These are phyloP conservation scores for Diorhabda elongata DNA, from an alignment of 1,140 invertebrate genomes.

Conservation along the genomic window DNA sequence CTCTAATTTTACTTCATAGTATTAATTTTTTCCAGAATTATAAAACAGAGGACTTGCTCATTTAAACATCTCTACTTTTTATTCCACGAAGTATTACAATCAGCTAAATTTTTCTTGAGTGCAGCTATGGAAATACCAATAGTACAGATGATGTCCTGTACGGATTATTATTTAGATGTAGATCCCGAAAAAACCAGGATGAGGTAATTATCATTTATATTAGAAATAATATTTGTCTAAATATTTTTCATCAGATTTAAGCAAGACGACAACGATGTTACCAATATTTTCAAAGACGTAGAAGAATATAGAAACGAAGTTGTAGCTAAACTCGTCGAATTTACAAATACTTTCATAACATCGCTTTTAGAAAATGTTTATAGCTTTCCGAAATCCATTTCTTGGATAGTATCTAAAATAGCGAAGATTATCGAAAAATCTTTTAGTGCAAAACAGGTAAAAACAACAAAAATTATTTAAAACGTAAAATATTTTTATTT, in stretches of 20 bases:
- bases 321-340: conserved; percentile 74
- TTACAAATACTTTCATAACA: conserved; percentile 78
- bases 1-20: too few species aligned
- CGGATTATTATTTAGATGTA: conserved; percentile 88
- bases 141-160: conserved; percentile 87
- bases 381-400: conserved; percentile 83
- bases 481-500: too few species aligned
- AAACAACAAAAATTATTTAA: background rate
- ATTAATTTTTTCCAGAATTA: conserved; percentile 51
- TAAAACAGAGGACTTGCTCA: conserved; percentile 81
- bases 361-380: conserved; percentile 84
- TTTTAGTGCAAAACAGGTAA: conserved; percentile 59
- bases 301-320: conserved; percentile 67
- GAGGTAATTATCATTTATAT: conserved; percentile 44
- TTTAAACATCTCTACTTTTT: conserved; percentile 86
- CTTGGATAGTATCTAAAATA: conserved; percentile 74
- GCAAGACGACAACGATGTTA: conserved; percentile 30
- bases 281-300: conserved; percentile 28
- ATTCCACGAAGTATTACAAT: conserved; percentile 86
- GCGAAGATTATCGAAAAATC: conserved; percentile 65
- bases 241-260: conserved; percentile 22
- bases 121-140: conserved; percentile 88
- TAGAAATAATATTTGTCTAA: background rate
- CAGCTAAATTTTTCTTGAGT: conserved; percentile 88
- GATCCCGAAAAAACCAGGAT: conserved; percentile 82